Base-by-base conservation (phyloP, 1,140 invertebrate species). In the Palaemon carinicauda region DNA sequence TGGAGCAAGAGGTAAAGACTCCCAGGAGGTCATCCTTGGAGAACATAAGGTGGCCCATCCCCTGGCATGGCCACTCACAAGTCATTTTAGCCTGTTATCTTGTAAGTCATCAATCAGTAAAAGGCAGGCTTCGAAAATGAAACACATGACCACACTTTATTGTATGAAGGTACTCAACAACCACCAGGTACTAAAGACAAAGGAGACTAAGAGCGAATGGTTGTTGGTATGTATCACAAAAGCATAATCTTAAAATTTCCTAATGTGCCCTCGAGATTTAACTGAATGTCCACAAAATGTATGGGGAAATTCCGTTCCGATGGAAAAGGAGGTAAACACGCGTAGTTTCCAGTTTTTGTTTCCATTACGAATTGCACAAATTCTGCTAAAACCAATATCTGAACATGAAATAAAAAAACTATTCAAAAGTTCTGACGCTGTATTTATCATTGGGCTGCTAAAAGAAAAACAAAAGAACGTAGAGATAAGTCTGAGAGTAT, bases 51-150 rank as follows among this genome's bases (percentile, higher is more conserved):
- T 71, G 27, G 51, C 65, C 69, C 77, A 54, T 78, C 56, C 24
- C 65, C 84, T 54, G 27, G 51, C 65, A 52, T 65, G 41, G 65
- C 56, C 24, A 51, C 84, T 54, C 84, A 80, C 84, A 86, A 86
- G 84, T 86, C 84, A 86, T 86, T 75, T 80, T 29, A 86, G 84
- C 31, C 84, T 86, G 84, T 86, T 86, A 86, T 86, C 84, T 86
- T 86, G 77, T 69, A 56, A 74, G 77, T 79, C 84, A 86, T 86
- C 84, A 77, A 86, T 86, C 84, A 86, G 56, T 19, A 80, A 60
- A 33, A 52, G 84, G 84, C 84, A 74, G 84, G 74, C 84, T 86
- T 80, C 54, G 84, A 86, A 86, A 86, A 86, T 80, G 77, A 86
- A 86, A 80, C 84, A 86, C 84, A 86, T 80, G 84, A 65, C 84